Percentiles rank a stretch among this genome's conserved stretches.
Conservation (phyloP, 1,140 invertebrate species). For the Idris sp. region DNA sequence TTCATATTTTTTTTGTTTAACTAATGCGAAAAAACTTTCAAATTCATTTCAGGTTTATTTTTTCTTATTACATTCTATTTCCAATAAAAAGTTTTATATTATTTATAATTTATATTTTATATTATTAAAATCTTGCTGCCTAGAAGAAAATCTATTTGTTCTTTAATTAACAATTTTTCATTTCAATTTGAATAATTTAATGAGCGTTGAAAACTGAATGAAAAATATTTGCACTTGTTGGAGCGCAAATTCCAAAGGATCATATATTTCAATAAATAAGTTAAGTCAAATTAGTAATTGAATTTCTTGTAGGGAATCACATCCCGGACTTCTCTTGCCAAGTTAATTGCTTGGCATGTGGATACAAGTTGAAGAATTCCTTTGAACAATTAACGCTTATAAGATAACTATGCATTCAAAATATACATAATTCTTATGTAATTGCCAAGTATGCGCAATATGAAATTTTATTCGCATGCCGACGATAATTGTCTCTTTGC, state of each 20-base stretch:
- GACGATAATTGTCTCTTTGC: slow-evolving; percentile 24
- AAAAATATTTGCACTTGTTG: slow-evolving; percentile 20
- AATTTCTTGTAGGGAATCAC: slow-evolving; percentile 56
- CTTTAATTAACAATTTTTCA: too few relatives aligned
- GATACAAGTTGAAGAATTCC: slow-evolving; percentile 51
- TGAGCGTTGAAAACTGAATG: background rate
- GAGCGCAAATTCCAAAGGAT: slow-evolving; percentile 25
- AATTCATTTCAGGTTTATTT: too few relatives aligned
- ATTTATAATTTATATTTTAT: too few relatives aligned
- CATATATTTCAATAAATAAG: slow-evolving; percentile 49
- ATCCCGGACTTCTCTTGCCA: slow-evolving; percentile 27
- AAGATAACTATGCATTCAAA: slow-evolving; percentile 53
- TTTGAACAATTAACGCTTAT: slow-evolving; percentile 59
- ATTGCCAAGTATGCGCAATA: slow-evolving; percentile 52
- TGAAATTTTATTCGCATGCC: slow-evolving; percentile 55
- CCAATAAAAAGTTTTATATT: too few relatives aligned
- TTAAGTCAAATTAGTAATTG: slow-evolving; percentile 49
- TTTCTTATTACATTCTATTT: too few relatives aligned
- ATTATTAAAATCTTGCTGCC: too few relatives aligned
- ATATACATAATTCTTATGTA: slow-evolving; percentile 59
- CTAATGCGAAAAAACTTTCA: too few relatives aligned
- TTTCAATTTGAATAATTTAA: background rate
- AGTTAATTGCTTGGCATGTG: slow-evolving; percentile 52
- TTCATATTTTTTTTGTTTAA: too few relatives aligned
- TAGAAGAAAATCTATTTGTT: too few relatives aligned